Evolutionary conservation across 2,888 invertebrate species (phyloP), one percentile per base, ranked within the genome.

Genomic region (Alviniconcha strummeri): DNA sequence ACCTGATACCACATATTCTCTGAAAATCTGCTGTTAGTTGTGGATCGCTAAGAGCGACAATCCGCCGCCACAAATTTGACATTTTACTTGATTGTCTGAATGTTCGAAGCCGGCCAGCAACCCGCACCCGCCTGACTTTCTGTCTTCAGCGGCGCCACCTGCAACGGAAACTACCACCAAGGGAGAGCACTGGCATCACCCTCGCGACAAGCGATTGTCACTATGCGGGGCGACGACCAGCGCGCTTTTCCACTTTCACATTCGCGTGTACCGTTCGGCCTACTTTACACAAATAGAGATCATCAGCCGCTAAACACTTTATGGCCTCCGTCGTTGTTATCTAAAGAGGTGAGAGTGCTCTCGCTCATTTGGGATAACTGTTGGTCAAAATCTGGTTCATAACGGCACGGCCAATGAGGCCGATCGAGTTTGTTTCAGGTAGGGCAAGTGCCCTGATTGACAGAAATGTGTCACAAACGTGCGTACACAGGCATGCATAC

Each of bases 21-120:
- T 97, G 97, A 90, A 97, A 96, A 92, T 95, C 95, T 54, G 96
- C 96, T 55, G 97, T 97, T 88, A 97, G 94, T 86, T 95, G 94
- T 9, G 97, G 96, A 60, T 85, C 84, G 64, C 82, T 77, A 17
- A 85, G 81, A 64, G 76, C 54, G 17, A 83, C 80, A 6, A 84
- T 67, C 78, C 82, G 54, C 17, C 57, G 64, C 82, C 82, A 82
- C 77, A 76, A n/a, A 2, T n/a, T 69, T 77, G 77, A 77, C 82
- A 82, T 82, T 69, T 71, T 71, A 52, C 76, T 57, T 19, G 13
- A 57, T 54, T 56, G 79, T 74, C 79, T 77, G 81, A 17, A 55
- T 79, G 52, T 55, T 54, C 17, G 67, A 72, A 79, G 82, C 82
- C 82, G 82, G 80, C 15, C 72, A 52, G 80, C 64, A 52, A 15